Base-by-base conservation (phyloP, 2,113 vertebrate species). In the Elephantulus edwardii region DNA sequence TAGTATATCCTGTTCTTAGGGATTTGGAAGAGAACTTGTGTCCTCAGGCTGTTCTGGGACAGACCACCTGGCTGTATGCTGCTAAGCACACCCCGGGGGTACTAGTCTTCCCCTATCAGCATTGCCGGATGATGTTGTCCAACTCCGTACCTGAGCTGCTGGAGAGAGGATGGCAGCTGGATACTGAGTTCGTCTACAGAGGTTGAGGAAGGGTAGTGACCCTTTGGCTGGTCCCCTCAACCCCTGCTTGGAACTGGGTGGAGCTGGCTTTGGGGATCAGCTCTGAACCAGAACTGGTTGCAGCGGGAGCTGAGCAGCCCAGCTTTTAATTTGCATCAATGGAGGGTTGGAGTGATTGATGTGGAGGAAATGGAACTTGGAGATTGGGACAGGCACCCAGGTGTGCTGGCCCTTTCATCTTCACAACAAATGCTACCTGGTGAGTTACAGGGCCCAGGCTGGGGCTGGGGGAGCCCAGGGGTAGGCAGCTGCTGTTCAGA, bases 391-490 rank as follows among this genome's bases (percentile, higher is more conserved):
- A 83, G 58, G 64, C 48, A 78, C 79, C 92, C 95, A 94, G 95
- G 96, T 94, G 92, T 60, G 78, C 68, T 16, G 42, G 20, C 26
- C 72, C 93, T 96, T 93, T 95, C 90, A 94, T 96, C 92, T 94
- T 77, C 54, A 81, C 83, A 92, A 95, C 93, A 96, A 95, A 93
- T 92, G 86, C 86, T 81, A 70, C 88, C 71, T 87, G 66, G 79
- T n/a, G 88, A 77, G 86, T 83, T 68, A 44, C 11, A 20, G 86
- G 86, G 81, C 64, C 33, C 58, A 48, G 58, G 54, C 28, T 70
- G 24, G 40, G 72, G 80, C 38, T 2, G 11, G 70, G 38, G 13
- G 44, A 33, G 58, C 38, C 0, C 0, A 62, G 40, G 83, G 48
- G 75, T 22, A 44, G 77, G 46, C 93, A 94, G 84, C 86, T 92